phyloP scores from a whole-genome alignment of 2,888 invertebrate genomes.

The Penaeus monodon region DNA sequence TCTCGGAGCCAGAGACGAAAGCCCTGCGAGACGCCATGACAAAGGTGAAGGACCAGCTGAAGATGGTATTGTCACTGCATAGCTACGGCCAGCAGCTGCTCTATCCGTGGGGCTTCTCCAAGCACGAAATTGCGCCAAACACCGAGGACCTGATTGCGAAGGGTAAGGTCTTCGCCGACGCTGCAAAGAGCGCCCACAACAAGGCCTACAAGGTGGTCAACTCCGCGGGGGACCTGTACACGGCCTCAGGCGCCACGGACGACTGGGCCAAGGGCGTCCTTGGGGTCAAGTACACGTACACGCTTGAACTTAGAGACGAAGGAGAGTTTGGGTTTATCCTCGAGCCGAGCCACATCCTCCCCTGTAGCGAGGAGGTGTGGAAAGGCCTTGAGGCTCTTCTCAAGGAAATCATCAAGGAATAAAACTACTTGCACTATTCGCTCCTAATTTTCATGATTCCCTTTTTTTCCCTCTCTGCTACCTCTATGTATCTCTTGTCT shows the following conservation, averaged over 20 bases:
- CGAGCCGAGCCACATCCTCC: slow-evolving; percentile 82
- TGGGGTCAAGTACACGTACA: slow-evolving; percentile 88
- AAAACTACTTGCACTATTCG: no score
- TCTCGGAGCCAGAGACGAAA: slow-evolving; percentile 61
- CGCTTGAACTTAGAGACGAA: slow-evolving; percentile 87
- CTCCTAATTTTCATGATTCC: no score
- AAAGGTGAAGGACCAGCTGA: slow-evolving; percentile 34
- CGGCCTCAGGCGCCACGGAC: slow-evolving; percentile 47
- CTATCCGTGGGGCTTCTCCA: slow-evolving; percentile 67
- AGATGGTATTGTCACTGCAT: slow-evolving; percentile 64
- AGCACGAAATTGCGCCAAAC: not conserved
- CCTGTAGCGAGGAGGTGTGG: slow-evolving; percentile 81
- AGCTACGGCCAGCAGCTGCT: slow-evolving; percentile 68
- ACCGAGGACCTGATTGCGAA: not conserved
- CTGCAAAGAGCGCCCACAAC: slow-evolving; percentile 27
- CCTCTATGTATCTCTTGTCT: no score
- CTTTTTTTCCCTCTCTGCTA: no score
- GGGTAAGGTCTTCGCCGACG: slow-evolving; percentile 15
- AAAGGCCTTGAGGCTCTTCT: slow-evolving; percentile 72
- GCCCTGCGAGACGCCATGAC: slow-evolving; percentile 45
- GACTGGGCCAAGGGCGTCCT: slow-evolving; percentile 74
- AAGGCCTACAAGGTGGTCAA: slow-evolving; percentile 47
- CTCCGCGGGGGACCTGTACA: slow-evolving; percentile 20
- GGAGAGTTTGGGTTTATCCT: slow-evolving; percentile 87
- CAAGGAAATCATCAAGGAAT: no score